These are phyloP conservation scores for Casuarius casuarius DNA, from an alignment of 2,113 vertebrate species.

Conservation along the genomic window DNA sequence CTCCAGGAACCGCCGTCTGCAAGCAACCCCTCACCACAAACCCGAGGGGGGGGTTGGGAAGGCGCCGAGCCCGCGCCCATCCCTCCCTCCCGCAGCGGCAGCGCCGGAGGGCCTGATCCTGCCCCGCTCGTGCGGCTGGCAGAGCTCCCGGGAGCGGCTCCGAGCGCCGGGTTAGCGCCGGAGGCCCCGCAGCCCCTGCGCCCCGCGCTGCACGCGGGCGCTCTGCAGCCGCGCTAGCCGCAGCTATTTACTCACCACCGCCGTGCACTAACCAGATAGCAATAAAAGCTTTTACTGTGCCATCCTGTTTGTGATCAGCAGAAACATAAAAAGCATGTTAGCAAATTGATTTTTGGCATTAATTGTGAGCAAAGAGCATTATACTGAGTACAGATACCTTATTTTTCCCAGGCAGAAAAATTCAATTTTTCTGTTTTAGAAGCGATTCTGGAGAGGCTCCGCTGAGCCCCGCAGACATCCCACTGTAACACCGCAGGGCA, in stretches of 20 bases:
- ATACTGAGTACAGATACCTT: not conserved
- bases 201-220: not conserved
- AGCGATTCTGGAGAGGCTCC: slow-evolving; percentile 41
- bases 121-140: not conserved
- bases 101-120: not conserved
- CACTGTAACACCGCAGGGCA: slow-evolving; percentile 49
- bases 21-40: not conserved
- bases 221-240: not conserved
- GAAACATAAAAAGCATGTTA: slow-evolving; percentile 67
- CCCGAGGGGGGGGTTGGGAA: not conserved
- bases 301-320: slow-evolving; percentile 58
- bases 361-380: slow-evolving; percentile 37
- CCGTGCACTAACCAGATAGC: slow-evolving; percentile 11
- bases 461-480: slow-evolving; percentile 20
- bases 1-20: not conserved
- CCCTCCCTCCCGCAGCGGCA: not conserved
- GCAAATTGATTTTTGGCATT: slow-evolving; percentile 53
- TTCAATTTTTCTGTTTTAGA: slow-evolving; percentile 45
- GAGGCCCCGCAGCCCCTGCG: not conserved
- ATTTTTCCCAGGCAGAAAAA: slow-evolving; percentile 40
- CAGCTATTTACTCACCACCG: not conserved
- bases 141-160: not conserved
- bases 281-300: slow-evolving; percentile 58
- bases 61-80: fast-evolving
- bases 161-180: not conserved